Percentiles rank a stretch among this genome's conserved stretches.
Evolutionary conservation across 2,113 vertebrate species (phyloP).

Genomic region (Sylvilagus bachmani): DNA sequence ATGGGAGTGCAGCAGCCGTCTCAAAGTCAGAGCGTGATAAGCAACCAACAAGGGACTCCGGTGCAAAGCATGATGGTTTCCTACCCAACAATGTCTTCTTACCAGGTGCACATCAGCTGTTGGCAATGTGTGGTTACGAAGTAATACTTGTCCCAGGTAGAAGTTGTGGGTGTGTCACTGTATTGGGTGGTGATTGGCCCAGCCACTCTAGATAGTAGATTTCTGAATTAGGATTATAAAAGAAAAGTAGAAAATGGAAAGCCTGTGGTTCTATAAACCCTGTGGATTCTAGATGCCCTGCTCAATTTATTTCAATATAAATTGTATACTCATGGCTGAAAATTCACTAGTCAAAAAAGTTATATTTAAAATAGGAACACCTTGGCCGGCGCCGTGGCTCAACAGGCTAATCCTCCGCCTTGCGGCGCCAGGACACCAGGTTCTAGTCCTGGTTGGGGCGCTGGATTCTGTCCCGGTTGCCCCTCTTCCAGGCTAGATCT

Average conservation of each 20-base stretch:
- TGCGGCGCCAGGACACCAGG: too few species aligned
- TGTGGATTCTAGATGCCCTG: neutral
- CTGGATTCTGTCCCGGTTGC: too few species aligned
- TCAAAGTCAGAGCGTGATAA: slow-evolving; percentile 91
- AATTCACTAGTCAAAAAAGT: neutral
- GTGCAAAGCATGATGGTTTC: slow-evolving; percentile 93
- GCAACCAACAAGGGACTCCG: slow-evolving; percentile 90
- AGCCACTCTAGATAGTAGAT: neutral
- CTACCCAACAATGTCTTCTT: slow-evolving; percentile 94
- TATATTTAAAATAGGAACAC: neutral
- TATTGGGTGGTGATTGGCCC: neutral
- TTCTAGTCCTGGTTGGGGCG: too few species aligned
- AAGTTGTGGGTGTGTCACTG: neutral
- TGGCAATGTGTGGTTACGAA: neutral
- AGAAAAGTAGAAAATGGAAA: neutral
- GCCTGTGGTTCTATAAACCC: neutral
- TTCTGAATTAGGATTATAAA: slow-evolving; percentile 2
- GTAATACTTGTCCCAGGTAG: neutral
- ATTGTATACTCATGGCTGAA: neutral
- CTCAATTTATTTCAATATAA: neutral
- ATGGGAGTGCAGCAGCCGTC: slow-evolving; percentile 92
- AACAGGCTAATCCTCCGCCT: too few species aligned
- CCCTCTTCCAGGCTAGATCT: too few species aligned
- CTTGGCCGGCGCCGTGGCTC: too few species aligned
- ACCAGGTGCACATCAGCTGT: slow-evolving; percentile 89